Conservation (phyloP, 2,797 vertebrate genomes). For the Hydrophis major region DNA sequence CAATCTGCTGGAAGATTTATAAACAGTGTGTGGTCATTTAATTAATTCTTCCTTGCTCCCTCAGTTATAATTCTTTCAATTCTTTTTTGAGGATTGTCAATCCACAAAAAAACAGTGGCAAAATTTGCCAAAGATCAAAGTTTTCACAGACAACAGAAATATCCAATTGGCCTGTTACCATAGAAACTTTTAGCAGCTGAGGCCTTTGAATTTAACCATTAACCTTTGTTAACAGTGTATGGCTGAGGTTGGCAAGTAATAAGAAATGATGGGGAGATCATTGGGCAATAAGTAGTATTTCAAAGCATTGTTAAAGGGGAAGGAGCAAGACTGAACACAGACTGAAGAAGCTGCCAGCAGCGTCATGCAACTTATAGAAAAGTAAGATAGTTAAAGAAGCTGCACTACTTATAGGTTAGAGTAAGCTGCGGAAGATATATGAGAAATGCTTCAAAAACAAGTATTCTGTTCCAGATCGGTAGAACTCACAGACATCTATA, state of each 20-base stretch:
- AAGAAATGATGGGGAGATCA: constrained; percentile 49
- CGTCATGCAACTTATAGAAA: background rate
- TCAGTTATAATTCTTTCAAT: constrained; percentile 49
- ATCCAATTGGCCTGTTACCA: constrained; percentile 76
- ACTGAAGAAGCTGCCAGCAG: background rate
- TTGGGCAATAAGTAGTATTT: constrained; percentile 68
- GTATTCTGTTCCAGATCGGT: background rate
- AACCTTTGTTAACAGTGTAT: constrained; percentile 63
- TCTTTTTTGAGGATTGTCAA: constrained; percentile 59
- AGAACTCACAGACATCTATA: background rate
- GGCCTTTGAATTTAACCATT: constrained; percentile 70
- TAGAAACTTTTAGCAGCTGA: constrained; percentile 73
- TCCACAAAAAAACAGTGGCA: constrained; percentile 60
- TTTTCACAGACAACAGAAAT: constrained; percentile 77
- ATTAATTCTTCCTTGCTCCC: constrained; percentile 39
- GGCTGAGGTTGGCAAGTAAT: constrained; percentile 53
- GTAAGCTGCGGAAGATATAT: background rate
- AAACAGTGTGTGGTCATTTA: constrained; percentile 48
- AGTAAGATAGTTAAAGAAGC: fast-evolving
- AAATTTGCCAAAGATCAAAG: constrained; percentile 74
- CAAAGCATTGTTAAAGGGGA: constrained; percentile 45
- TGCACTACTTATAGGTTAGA: background rate
- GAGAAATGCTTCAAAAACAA: background rate
- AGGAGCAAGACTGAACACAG: background rate
- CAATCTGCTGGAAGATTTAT: constrained; percentile 50